Base-by-base conservation (phyloP, 2,797 vertebrate species). In the Anolis apletophallus region DNA sequence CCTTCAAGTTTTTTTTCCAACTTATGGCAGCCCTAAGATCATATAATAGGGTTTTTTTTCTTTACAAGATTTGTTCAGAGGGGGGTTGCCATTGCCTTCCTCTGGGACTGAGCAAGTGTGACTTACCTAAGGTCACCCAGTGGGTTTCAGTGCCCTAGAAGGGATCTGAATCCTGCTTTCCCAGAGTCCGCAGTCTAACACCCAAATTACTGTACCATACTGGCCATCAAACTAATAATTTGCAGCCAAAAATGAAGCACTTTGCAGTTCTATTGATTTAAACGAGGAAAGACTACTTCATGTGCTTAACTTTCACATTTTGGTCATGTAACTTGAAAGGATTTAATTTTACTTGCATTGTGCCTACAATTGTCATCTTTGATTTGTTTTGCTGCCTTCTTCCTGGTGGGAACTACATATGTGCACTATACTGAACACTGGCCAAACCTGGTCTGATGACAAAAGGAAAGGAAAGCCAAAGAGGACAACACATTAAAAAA, bases 401-500 rank as follows among this genome's bases (percentile, higher is more conserved):
- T 54, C 13, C 26, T 26, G 46, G 21, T 26, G 46, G 21, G 12
- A 8, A 1, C 68, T 68, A 75, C 32, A 76, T 14, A 40, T 81
- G 8, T 82, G 17, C 54, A 46, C 55, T 75, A 11, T 4, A 1
- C 36, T n/a, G n/a, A 21, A 55, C 26, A 14, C 40, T 79, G 75
- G 34, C 55, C 19, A 78, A 61, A 54, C 21, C 10, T 64, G 61
- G 29, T 14, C 40, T 7, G 67, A 5, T 74, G 89, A 88, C 86
- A 76, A 26, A n/a, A 0, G 29, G 1, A 23, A 14, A 34, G 10
- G 12, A 29, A 74, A 75, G n/a, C 40, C n/a, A 36, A 80, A 21
- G 7, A 36, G 21, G 13, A n/a, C 29, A 69, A 82, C 86, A 89
- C 57, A 90, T 64, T 87, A 89, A 21, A 91, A 7, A 79, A 69